Evolutionary conservation across 1,140 invertebrate species (phyloP).

Genomic region (Zaprionus nigranus): DNA sequence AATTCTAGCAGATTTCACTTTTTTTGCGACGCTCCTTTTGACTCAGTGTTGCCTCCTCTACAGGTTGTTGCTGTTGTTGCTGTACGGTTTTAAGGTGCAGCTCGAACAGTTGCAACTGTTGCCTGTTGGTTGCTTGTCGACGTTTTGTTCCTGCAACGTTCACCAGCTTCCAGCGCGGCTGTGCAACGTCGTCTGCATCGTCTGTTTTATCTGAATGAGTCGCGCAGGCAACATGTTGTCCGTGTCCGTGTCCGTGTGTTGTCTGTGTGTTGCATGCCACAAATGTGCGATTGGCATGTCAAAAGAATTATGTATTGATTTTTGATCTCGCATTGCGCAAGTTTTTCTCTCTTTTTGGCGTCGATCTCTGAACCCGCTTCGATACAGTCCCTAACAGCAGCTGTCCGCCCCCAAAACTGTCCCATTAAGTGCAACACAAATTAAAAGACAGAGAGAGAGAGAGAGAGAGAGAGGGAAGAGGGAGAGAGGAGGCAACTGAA

Average conservation of each 20-base stretch:
- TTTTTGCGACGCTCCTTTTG: slow-evolving; percentile 61
- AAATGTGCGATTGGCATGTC: slow-evolving; percentile 83
- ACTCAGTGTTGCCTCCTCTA: slow-evolving; percentile 22
- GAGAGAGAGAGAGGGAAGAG: not conserved
- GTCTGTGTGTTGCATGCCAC: slow-evolving; percentile 71
- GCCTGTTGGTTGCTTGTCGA: slow-evolving; percentile 60
- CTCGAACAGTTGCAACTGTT: slow-evolving; percentile 76
- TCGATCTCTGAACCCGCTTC: slow-evolving; percentile 20
- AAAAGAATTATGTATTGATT: slow-evolving; percentile 83
- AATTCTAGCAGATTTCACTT: slow-evolving; percentile 83
- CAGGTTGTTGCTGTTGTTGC: slow-evolving; percentile 16
- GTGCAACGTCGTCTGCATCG: slow-evolving; percentile 49
- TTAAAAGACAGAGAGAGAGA: slow-evolving; percentile 34
- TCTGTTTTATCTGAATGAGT: slow-evolving; percentile 77
- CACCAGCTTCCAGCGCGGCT: slow-evolving; percentile 47
- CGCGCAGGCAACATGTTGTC: slow-evolving; percentile 59
- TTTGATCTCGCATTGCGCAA: slow-evolving; percentile 71
- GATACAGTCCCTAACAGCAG: not conserved
- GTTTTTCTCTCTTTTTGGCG: slow-evolving; percentile 16
- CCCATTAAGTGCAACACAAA: slow-evolving; percentile 44
- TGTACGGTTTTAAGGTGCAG: slow-evolving; percentile 67
- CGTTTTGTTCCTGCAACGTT: slow-evolving; percentile 74
- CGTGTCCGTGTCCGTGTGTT: slow-evolving; percentile 16
- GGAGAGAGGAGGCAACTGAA: not conserved
- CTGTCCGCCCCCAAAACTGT: slow-evolving; percentile 17